Evolutionary conservation across 2,797 vertebrate genomes (phyloP).

Genomic region (Xenops minutus): DNA sequence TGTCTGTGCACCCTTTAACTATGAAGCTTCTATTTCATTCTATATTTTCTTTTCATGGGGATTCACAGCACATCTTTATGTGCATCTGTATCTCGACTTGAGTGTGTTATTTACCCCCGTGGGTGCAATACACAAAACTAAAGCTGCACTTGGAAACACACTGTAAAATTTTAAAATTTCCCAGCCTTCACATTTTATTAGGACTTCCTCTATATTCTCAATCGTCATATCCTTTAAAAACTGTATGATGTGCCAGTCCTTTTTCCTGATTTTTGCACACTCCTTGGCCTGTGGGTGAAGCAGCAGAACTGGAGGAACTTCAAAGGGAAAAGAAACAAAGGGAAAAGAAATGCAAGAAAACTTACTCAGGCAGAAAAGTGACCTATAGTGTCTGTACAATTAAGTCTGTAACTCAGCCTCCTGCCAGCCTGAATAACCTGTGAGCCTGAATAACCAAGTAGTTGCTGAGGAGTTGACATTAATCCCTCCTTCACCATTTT

Average conservation of each 20-base stretch:
- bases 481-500: background rate
- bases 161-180: background rate
- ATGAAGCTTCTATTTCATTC: background rate
- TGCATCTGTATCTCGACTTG: background rate
- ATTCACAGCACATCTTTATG: background rate
- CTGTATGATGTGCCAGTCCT: rapidly evolving
- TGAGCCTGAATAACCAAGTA: background rate
- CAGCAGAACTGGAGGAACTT: background rate
- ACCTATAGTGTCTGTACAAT: background rate
- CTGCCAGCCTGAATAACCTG: background rate
- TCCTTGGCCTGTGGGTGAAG: background rate
- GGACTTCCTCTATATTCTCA: background rate
- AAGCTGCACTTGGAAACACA: background rate
- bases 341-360: background rate
- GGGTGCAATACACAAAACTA: background rate
- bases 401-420: background rate
- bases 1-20: background rate
- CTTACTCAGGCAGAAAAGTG: background rate
- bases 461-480: background rate
- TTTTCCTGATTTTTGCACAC: background rate
- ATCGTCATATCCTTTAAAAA: background rate
- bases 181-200: background rate
- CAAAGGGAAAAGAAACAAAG: background rate
- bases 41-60: background rate
- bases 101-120: background rate